Conservation (phyloP, 2,888 invertebrate species). For the Incurvaria masculella region DNA sequence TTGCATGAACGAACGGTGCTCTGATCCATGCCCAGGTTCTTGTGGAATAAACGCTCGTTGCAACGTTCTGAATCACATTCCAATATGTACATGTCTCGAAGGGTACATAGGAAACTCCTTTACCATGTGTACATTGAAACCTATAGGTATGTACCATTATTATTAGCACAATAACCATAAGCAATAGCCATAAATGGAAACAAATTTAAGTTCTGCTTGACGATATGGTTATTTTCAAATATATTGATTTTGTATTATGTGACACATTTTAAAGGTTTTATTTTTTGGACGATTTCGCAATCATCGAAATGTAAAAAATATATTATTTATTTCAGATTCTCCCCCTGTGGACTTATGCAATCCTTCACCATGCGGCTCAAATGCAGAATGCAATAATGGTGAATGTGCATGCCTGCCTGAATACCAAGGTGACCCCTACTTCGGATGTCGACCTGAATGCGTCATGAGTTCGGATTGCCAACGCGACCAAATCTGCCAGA, state of each 20-base stretch:
- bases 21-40: slow-evolving; percentile 67
- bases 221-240: too few species aligned
- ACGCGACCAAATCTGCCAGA: slow-evolving; percentile 64
- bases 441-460: slow-evolving; percentile 78
- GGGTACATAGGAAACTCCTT: slow-evolving; percentile 63
- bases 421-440: slow-evolving; percentile 74
- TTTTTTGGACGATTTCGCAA: too few species aligned
- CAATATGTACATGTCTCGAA: slow-evolving; percentile 59
- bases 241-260: too few species aligned
- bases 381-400: slow-evolving; percentile 67
- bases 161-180: too few species aligned
- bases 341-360: slow-evolving; percentile 56
- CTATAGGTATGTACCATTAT: slow-evolving; percentile 25
- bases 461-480: slow-evolving; percentile 72
- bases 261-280: too few species aligned
- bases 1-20: slow-evolving; percentile 63
- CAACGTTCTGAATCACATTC: slow-evolving; percentile 59
- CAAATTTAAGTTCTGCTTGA: too few species aligned
- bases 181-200: too few species aligned
- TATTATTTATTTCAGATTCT: slow-evolving; percentile 23
- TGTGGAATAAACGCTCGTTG: slow-evolving; percentile 60
- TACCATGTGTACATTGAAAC: slow-evolving; percentile 35
- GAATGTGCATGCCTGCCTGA: slow-evolving; percentile 69
- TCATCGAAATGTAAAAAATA: too few species aligned
- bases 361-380: slow-evolving; percentile 69